Evolutionary conservation across 2,888 invertebrate species (phyloP).

Genomic region (Coenonympha glycerion): DNA sequence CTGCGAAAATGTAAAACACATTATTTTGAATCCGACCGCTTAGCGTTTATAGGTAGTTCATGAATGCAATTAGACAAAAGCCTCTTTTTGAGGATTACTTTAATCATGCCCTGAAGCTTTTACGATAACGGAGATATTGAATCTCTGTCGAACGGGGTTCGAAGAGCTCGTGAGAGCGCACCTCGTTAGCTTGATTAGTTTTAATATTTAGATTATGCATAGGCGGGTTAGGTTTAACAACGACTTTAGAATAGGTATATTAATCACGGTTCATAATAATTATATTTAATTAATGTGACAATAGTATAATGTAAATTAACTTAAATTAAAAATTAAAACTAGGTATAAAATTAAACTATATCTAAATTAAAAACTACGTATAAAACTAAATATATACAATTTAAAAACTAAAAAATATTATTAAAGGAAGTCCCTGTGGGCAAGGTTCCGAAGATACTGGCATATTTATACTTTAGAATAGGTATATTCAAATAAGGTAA

Average conservation of each 20-base stretch:
- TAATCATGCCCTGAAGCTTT: slow-evolving; percentile 46
- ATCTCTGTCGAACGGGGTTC: slow-evolving; percentile 24
- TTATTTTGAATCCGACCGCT: slow-evolving; percentile 75
- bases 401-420: too few relatives aligned
- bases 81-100: slow-evolving; percentile 66
- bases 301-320: too few relatives aligned
- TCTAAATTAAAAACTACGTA: too few relatives aligned
- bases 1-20: slow-evolving; percentile 73
- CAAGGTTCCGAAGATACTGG: too few relatives aligned
- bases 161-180: slow-evolving; percentile 14
- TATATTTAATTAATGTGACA: too few relatives aligned
- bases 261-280: too few relatives aligned
- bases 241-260: background rate
- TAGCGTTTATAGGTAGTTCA: slow-evolving; percentile 69
- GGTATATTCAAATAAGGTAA: too few relatives aligned
- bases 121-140: slow-evolving; percentile 40
- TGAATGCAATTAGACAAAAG: slow-evolving; percentile 66
- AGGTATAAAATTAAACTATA: too few relatives aligned
- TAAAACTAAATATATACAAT: too few relatives aligned
- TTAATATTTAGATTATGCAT: slow-evolving; percentile 12
- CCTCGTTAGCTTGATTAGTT: slow-evolving; percentile 22
- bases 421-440: too few relatives aligned
- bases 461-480: too few relatives aligned
- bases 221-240: background rate
- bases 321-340: too few relatives aligned